Evolutionary conservation across 2,888 invertebrate species (phyloP).

Genomic region (Homarus gammarus): DNA sequence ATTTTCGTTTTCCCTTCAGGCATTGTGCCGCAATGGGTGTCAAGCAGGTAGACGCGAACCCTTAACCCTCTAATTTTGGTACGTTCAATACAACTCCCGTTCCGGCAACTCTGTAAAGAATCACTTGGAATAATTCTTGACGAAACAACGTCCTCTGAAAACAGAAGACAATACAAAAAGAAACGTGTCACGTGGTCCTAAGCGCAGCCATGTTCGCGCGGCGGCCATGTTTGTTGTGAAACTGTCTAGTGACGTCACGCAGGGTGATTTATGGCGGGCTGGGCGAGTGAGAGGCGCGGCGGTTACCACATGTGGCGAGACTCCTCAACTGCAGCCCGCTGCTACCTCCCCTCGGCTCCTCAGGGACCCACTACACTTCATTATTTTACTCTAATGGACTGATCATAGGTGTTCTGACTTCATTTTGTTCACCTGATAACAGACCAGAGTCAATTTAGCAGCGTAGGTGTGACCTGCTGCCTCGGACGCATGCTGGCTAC

Average conservation of each 20-base stretch:
- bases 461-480: slow-evolving; percentile 13
- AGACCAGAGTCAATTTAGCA: not conserved
- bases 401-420: slow-evolving; percentile 44
- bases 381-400: slow-evolving; percentile 55
- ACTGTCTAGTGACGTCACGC: slow-evolving; percentile 71
- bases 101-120: not conserved
- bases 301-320: slow-evolving; percentile 62
- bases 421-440: slow-evolving; percentile 23
- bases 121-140: not conserved
- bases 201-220: slow-evolving; percentile 69
- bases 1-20: slow-evolving; percentile 44
- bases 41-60: not conserved
- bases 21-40: not conserved
- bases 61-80: not conserved
- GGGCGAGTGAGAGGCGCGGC: slow-evolving; percentile 45
- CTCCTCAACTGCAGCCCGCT: slow-evolving; percentile 49
- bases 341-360: slow-evolving; percentile 8
- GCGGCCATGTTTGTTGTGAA: slow-evolving; percentile 74
- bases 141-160: not conserved
- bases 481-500: slow-evolving; percentile 1
- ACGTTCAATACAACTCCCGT: not conserved
- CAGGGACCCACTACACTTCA: slow-evolving; percentile 26
- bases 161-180: not conserved
- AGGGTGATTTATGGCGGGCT: slow-evolving; percentile 70
- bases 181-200: slow-evolving; percentile 52